phyloP scores from a whole-genome alignment of 1,140 invertebrate species.

The Drosophila trapezifrons region DNA sequence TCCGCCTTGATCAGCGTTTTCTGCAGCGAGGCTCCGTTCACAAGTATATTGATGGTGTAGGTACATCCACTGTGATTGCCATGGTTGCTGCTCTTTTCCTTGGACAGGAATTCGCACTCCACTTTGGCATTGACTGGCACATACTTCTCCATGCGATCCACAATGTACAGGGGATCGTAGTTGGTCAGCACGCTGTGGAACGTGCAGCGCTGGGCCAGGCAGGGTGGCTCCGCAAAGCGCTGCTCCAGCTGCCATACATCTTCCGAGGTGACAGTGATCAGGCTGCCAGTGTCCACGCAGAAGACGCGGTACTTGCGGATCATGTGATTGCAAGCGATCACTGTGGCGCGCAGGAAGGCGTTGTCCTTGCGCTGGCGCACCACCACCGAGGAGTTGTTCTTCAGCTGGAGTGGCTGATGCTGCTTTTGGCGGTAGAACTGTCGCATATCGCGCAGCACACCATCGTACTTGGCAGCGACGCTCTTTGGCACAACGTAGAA shows the following conservation, averaged over 20 bases:
- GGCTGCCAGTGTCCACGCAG: constrained; percentile 91
- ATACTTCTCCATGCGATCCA: constrained; percentile 86
- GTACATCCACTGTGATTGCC: constrained; percentile 10
- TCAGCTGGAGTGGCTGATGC: constrained; percentile 83
- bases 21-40: constrained; percentile 66
- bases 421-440: constrained; percentile 86
- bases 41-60: constrained; percentile 67
- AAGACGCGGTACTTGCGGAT: constrained; percentile 87
- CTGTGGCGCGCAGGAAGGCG: constrained; percentile 88
- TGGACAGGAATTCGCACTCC: constrained; percentile 69
- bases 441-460: constrained; percentile 89
- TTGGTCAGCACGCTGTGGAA: constrained; percentile 86
- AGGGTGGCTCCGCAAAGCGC: constrained; percentile 88
- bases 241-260: constrained; percentile 89
- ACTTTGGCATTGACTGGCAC: constrained; percentile 69
- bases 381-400: constrained; percentile 87
- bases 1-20: constrained; percentile 61
- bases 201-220: constrained; percentile 88
- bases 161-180: constrained; percentile 85
- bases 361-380: constrained; percentile 89
- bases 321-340: constrained; percentile 85
- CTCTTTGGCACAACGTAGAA: constrained; percentile 88
- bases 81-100: constrained; percentile 24
- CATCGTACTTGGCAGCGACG: constrained; percentile 85
- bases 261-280: constrained; percentile 85